Base-by-base conservation (phyloP, 2,888 invertebrate species). In the Calliphora vomitoria region DNA sequence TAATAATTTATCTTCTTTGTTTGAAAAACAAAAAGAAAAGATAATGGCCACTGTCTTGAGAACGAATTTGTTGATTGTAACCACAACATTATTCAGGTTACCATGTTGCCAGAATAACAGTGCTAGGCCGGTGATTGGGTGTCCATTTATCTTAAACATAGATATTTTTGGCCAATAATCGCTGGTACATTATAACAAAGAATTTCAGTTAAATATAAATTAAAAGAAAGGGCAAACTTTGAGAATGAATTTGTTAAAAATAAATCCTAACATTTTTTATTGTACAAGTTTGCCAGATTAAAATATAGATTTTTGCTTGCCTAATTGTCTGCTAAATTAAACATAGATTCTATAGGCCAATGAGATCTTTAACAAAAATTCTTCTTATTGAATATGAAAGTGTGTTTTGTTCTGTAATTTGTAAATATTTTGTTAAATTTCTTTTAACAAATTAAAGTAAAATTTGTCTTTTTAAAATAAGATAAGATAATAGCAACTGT, bases 281-380 rank as follows among this genome's bases (percentile, higher is more conserved):
- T 86, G 79, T 86, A 86, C 50, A 75, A 82, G 79, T 82, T 91
- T 92, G 92, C 92, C 88, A 92, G 60, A 93, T 85, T 87, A 90
- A 90, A 78, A 64, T 58, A 89, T 83, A 90, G 90, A 90, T 90
- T 92, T 92, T 92, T 93, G 92, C 92, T 92, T 93, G 93, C 92
- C 92, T 92, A 86, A 88, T 89, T 90, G 89, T 90, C 87, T 85
- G 85, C 85, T 76, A 38, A 86, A 82, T 78, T 76, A 31, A 25
- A 38, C 31, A 90, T 90, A 89, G 90, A 90, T 89, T 90, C 85
- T 87, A 88, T 47, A 91, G 93, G 93, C 92, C 92, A 93, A 92
- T 93, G 91, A 78, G 60, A 35, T 66, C 53, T 53, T 64, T 74
- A 47, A 78, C 8, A 82, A 71, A 41, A 15, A 4, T n/a, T 15